phyloP scores from a whole-genome alignment of 2,888 invertebrate species.

The Eledone cirrhosa region DNA sequence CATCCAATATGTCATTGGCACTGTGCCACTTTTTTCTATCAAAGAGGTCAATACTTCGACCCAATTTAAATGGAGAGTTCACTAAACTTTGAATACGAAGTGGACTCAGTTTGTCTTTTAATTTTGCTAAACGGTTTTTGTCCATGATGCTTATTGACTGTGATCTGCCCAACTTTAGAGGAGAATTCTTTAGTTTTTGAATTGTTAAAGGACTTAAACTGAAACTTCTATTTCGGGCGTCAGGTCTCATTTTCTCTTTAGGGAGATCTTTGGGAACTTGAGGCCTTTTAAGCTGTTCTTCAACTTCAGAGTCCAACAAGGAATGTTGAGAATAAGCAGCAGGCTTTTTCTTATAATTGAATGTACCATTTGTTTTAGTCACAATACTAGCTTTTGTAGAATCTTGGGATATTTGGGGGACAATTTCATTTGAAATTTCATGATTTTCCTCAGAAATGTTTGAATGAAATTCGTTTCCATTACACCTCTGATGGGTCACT shows the following conservation, averaged over 20 bases:
- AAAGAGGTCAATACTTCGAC: slow-evolving; percentile 41
- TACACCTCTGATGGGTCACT: neutral
- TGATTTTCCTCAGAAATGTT: neutral
- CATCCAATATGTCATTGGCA: slow-evolving; percentile 1
- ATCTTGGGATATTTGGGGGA: neutral
- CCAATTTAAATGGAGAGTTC: slow-evolving; percentile 40
- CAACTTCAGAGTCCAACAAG: neutral
- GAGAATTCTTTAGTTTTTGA: slow-evolving; percentile 9
- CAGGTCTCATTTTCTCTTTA: neutral
- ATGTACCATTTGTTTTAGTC: neutral
- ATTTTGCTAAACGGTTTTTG: neutral
- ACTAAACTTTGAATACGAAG: slow-evolving; percentile 34
- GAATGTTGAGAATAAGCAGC: neutral
- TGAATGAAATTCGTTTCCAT: neutral
- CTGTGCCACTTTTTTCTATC: slow-evolving; percentile 37
- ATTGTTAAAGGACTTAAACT: neutral
- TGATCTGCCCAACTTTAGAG: neutral
- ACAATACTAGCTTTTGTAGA: neutral
- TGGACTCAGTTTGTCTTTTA: slow-evolving; percentile 32
- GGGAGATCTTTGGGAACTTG: slow-evolving; percentile 12
- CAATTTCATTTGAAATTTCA: too few relatives aligned
- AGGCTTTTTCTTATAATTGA: neutral
- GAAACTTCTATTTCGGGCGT: neutral
- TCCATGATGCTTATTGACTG: neutral
- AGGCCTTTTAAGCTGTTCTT: neutral